Evolutionary conservation across 2,888 invertebrate species (phyloP), one percentile per base, ranked within the genome.

Genomic region (Sminthurinus aureus): DNA sequence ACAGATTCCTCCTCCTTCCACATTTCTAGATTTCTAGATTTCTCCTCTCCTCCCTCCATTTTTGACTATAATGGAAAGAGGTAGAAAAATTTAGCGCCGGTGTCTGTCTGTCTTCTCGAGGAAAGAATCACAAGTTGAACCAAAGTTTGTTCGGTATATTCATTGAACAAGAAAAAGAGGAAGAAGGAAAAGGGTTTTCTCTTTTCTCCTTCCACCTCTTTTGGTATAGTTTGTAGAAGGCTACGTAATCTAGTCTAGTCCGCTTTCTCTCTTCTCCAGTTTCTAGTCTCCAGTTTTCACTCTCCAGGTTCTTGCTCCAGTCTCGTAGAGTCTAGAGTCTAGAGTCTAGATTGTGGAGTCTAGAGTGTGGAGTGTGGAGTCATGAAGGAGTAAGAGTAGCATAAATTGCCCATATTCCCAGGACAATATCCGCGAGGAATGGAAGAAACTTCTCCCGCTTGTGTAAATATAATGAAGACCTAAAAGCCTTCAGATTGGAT

Each of bases 391-490:
- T 38, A 38, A 38, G 38, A 38, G 38, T 38, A 38, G 83, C 85
- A 85, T 85, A 85, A 85, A 85, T 85, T 85, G 85, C 84, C 85
- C 84, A 83, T 85, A 85, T 85, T 85, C 84, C 84, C 85, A 83
- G 85, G 83, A 83, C 83, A 83, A 83, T 83, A 80, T 83, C 74
- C 83, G 79, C 79, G 79, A 83, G 80, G 80, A 79, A 75, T 79
- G 38, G 38, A 38, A 38, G 38, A 38, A 38, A 83, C 76, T 84
- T 75, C 81, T 83, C 80, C 82, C 84, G 83, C 88, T 88, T 88
- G 87, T 87, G 88, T 87, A 87, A 88, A 88, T 88, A 88, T 88
- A 88, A 88, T 88, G 88, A 88, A 88, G 86, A 86, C 87, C 86
- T 88, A 88, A 87, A 87, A 87, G 86, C 87, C 85, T 85, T 81